phyloP scores from a whole-genome alignment of 1,140 invertebrate species.

The Drosophila kepulauana region DNA sequence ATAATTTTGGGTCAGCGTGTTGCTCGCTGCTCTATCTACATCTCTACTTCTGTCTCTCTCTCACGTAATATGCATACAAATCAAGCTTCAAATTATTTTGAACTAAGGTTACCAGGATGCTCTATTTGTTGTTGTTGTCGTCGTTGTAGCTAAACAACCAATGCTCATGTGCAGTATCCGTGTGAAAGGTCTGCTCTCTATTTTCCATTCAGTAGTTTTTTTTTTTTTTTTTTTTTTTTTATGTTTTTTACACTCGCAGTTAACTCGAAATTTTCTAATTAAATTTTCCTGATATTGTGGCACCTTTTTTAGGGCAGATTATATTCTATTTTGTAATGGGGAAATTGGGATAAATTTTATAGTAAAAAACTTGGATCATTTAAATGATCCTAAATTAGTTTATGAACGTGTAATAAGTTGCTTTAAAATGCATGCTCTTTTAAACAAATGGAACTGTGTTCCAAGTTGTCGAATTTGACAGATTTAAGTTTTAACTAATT shows the following conservation, averaged over 20 bases:
- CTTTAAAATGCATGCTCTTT: too few relatives aligned
- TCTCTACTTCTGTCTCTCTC: conserved; percentile 29
- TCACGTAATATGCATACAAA: conserved; percentile 54
- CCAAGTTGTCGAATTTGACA: too few relatives aligned
- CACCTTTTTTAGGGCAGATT: conserved; percentile 17
- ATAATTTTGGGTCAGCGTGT: conserved; percentile 75
- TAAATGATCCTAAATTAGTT: not conserved
- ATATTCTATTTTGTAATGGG: not conserved
- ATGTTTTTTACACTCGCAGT: conserved; percentile 17
- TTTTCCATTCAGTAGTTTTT: conserved; percentile 39
- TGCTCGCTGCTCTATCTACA: conserved; percentile 39
- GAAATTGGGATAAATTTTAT: not conserved
- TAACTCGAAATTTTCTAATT: conserved; percentile 43
- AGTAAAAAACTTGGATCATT: too few relatives aligned
- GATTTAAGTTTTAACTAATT: too few relatives aligned
- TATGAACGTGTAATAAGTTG: not conserved
- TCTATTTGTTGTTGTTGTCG: conserved; percentile 19
- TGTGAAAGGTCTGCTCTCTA: conserved; percentile 40
- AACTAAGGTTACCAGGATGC: conserved; percentile 35
- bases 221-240: conserved; percentile 30
- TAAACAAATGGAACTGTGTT: too few relatives aligned
- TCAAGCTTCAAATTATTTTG: conserved; percentile 69
- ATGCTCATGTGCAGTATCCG: conserved; percentile 45
- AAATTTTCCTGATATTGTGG: conserved; percentile 50
- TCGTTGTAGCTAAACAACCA: conserved; percentile 14